Conservation (phyloP, 1,140 invertebrate species). For the Campoletis sonorensis region DNA sequence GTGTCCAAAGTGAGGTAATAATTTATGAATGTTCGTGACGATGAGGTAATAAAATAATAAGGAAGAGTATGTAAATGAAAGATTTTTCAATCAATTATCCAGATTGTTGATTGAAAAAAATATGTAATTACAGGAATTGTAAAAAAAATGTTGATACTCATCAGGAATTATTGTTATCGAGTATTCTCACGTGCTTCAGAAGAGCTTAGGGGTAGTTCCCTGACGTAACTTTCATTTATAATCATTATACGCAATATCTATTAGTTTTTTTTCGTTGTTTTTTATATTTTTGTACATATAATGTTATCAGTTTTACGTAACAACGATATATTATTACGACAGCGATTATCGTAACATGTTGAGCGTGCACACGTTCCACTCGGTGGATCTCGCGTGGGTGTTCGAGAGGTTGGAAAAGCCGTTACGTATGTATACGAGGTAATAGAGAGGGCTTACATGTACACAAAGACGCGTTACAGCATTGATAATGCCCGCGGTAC, state of each 20-base stretch:
- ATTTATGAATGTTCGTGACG: too few species aligned
- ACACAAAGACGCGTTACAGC: slow-evolving; percentile 10
- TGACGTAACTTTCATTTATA: slow-evolving; percentile 8
- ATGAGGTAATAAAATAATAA: too few species aligned
- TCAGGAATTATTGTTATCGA: background rate
- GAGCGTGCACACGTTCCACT: slow-evolving; percentile 32
- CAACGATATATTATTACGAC: slow-evolving; percentile 19
- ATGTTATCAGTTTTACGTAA: slow-evolving; percentile 35
- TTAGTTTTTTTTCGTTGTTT: background rate
- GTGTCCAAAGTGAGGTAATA: too few species aligned
- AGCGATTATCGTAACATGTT: slow-evolving; percentile 39
- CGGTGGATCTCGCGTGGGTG: slow-evolving; percentile 36
- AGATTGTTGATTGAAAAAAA: too few species aligned
- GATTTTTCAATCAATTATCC: too few species aligned
- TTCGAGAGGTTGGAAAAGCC: slow-evolving; percentile 40
- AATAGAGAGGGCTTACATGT: slow-evolving; percentile 2
- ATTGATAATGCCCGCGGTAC: slow-evolving; percentile 29
- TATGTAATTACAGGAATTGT: too few species aligned
- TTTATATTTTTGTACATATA: background rate
- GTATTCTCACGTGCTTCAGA: background rate
- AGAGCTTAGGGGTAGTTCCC: slow-evolving; percentile 10
- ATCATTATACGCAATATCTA: background rate
- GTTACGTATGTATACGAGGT: slow-evolving; percentile 21
- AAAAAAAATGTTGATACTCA: background rate
- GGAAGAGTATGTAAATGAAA: too few species aligned